Evolutionary conservation across 2,888 invertebrate genomes (phyloP).

Genomic region (Tetragnatha montana): DNA sequence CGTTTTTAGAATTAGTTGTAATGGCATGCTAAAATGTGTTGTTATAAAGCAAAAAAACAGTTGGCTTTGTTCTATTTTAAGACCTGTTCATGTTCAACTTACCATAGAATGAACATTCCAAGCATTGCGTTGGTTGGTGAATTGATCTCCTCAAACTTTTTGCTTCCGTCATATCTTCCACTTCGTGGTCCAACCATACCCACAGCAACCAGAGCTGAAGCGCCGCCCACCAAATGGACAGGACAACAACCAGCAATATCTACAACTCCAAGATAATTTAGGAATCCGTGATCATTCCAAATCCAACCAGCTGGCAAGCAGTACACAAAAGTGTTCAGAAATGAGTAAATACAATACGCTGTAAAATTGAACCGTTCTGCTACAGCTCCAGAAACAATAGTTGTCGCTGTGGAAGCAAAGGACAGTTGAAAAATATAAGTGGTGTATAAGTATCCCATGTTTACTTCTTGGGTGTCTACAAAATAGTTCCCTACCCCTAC

Average conservation of each 20-base stretch:
- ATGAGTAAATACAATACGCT: slow-evolving; percentile 92
- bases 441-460: slow-evolving; percentile 90
- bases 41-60: background rate
- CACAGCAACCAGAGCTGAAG: slow-evolving; percentile 89
- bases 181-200: slow-evolving; percentile 91
- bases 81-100: slow-evolving; percentile 50
- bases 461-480: slow-evolving; percentile 81
- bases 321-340: slow-evolving; percentile 91
- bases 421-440: slow-evolving; percentile 91
- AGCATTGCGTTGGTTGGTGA: slow-evolving; percentile 92
- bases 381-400: slow-evolving; percentile 95
- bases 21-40: background rate
- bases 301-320: slow-evolving; percentile 86
- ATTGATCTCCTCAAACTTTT: slow-evolving; percentile 87
- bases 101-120: slow-evolving; percentile 93
- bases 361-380: slow-evolving; percentile 87
- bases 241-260: slow-evolving; percentile 80
- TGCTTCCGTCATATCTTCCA: slow-evolving; percentile 83
- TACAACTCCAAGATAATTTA: slow-evolving; percentile 74
- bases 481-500: slow-evolving; percentile 90
- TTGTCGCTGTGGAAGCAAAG: slow-evolving; percentile 92
- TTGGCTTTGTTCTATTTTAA: too few species aligned
- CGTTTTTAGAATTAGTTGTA: background rate
- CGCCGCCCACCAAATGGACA: slow-evolving; percentile 89
- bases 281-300: slow-evolving; percentile 74